Percentiles rank a stretch among this genome's conserved stretches.
phyloP scores from a whole-genome alignment of 2,888 invertebrate species.

The Eulithis testata region DNA sequence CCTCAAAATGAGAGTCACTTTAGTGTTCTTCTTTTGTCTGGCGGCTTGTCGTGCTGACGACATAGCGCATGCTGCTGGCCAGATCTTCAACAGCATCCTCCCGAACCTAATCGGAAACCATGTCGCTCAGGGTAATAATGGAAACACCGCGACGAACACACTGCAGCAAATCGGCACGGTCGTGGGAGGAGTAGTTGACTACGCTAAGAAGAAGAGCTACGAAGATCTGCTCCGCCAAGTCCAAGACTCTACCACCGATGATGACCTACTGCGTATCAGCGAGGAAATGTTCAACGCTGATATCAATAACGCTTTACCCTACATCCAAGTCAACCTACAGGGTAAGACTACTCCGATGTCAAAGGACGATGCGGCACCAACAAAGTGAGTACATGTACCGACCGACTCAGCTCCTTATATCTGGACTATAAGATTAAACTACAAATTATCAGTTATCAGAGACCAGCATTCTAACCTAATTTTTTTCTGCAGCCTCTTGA shows the following conservation, averaged over 20 bases:
- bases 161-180: slow-evolving; percentile 76
- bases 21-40: slow-evolving; percentile 61
- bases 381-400: slow-evolving; percentile 85
- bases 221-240: slow-evolving; percentile 73
- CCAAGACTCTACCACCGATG: slow-evolving; percentile 85
- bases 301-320: slow-evolving; percentile 88
- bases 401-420: no score
- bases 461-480: not conserved
- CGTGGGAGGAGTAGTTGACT: slow-evolving; percentile 79
- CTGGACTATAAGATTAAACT: no score
- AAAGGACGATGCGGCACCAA: slow-evolving; percentile 88
- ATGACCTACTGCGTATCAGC: slow-evolving; percentile 87
- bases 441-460: not conserved
- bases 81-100: slow-evolving; percentile 76
- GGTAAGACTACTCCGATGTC: slow-evolving; percentile 89
- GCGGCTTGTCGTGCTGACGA: slow-evolving; percentile 69
- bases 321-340: slow-evolving; percentile 89
- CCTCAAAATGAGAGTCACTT: slow-evolving; percentile 65
- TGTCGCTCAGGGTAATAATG: slow-evolving; percentile 58
- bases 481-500: slow-evolving; percentile 84
- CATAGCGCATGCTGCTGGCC: slow-evolving; percentile 72
- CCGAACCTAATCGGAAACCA: slow-evolving; percentile 73
- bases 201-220: slow-evolving; percentile 79
- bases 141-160: slow-evolving; percentile 73
- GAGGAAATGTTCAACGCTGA: slow-evolving; percentile 90